A percentile compares a stretch with the other conserved stretches of the same genome.
These are phyloP conservation scores for Conus betulinus DNA, from an alignment of 1,140 invertebrate genomes.

Conservation along the genomic window DNA sequence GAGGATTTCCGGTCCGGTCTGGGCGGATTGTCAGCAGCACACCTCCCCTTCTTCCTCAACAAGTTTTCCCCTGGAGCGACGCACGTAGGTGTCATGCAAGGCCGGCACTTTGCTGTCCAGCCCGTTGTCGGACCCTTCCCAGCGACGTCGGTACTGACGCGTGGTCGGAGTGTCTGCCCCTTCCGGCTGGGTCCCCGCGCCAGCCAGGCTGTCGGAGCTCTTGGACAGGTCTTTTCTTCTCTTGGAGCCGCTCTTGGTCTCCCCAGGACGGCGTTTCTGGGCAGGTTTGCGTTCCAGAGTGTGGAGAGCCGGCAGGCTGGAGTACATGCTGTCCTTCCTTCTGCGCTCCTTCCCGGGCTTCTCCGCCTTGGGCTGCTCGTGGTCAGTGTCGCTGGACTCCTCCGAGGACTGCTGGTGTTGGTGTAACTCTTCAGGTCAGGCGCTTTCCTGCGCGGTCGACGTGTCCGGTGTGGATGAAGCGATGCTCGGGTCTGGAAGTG, in stretches of 20 bases:
- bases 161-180: background rate
- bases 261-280: constrained; percentile 1
- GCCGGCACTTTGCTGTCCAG: constrained; percentile 48
- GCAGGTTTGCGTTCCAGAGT: constrained; percentile 18
- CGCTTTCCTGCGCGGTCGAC: background rate
- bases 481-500: background rate
- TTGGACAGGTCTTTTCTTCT: constrained; percentile 15
- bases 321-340: constrained; percentile 10
- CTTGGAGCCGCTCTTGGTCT: constrained; percentile 14
- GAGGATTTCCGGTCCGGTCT: background rate
- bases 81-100: constrained; percentile 54
- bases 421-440: background rate
- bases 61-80: constrained; percentile 48
- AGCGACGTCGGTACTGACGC: constrained; percentile 27
- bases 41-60: constrained; percentile 34
- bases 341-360: background rate
- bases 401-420: constrained; percentile 6
- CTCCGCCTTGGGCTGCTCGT: background rate
- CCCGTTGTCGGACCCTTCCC: constrained; percentile 19
- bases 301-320: constrained; percentile 32
- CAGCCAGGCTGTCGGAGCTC: constrained; percentile 4
- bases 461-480: background rate
- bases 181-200: background rate
- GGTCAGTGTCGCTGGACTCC: background rate
- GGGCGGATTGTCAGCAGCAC: background rate